Percentiles rank a stretch among this genome's conserved stretches.
These are phyloP conservation scores for Circaetus gallicus DNA, from an alignment of 2,113 vertebrate species.

Conservation along the genomic window DNA sequence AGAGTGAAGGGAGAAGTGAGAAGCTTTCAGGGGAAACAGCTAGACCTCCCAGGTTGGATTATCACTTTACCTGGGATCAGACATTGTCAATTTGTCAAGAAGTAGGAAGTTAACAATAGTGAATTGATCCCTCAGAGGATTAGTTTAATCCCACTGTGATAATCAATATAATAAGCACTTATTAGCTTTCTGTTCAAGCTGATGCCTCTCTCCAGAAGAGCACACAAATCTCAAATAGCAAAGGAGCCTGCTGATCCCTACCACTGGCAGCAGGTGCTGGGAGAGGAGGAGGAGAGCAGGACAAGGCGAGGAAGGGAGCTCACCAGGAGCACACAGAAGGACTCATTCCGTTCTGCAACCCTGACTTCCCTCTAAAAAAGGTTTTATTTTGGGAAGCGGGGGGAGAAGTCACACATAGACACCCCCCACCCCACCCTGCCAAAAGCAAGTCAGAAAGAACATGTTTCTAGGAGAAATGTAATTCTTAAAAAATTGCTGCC, in stretches of 20 bases:
- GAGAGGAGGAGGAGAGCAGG: neutral
- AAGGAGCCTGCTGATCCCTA: neutral
- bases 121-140: constrained; percentile 5
- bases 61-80: neutral
- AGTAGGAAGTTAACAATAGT: neutral
- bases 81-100: neutral
- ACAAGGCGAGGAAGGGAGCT: rapidly evolving
- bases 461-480: neutral
- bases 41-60: neutral
- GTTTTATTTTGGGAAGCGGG: rapidly evolving
- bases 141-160: constrained; percentile 16
- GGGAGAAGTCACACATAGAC: neutral
- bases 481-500: neutral
- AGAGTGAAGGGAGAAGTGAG: neutral
- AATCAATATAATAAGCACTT: constrained; percentile 23
- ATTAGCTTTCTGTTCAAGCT: neutral
- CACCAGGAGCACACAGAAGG: neutral
- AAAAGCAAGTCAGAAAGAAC: neutral
- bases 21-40: neutral
- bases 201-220: neutral
- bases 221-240: neutral
- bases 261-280: neutral
- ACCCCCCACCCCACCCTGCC: rapidly evolving
- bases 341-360: neutral
- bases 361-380: neutral